Base-by-base conservation (phyloP, 2,113 vertebrate genomes). In the Peromyscus maniculatus region DNA sequence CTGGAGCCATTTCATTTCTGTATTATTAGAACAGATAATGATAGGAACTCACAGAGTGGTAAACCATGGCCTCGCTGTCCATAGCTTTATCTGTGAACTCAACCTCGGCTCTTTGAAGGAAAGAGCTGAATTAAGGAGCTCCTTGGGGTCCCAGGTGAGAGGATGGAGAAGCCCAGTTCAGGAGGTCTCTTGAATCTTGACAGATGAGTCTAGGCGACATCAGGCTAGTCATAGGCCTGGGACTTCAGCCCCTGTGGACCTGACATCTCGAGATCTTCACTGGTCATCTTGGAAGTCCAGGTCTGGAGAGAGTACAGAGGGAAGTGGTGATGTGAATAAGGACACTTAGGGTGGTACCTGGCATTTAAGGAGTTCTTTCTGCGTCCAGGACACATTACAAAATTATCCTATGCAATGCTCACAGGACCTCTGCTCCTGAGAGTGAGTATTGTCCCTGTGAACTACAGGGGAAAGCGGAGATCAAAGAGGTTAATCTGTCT, bases 401-500 rank as follows among this genome's bases (percentile, higher is more conserved):
- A 64, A 46, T 91, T 75, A 66, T 74, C 52, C 13, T 7, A 33
- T 26, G 88, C 28, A n/a, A 3, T 78, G 62, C 36, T 77, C 66
- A 10, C 28, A 7, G 0, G 26, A n/a, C 74, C 36, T 69, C 83
- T 72, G 11, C 59, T 8, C 55, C 17, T 8, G 86, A 88, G 69
- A 77, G 31, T 64, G 46, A 90, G 52, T 33, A 4, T 36, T 80
- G 13, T n/a, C 1, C 24, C 7, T 90, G 16, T 28, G 82, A 57
- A 31, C 36, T 57, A 36, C 11, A 43, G 69, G 83, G 13, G 28
- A 67, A 93, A 92, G 62, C 91, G 52, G n/a, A 87, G 19, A 36
- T 52, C 75, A 72, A 71, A 96, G 67, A 89, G 94, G 49, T 43
- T 49, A 46, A 89, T 64, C 87, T 26, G 67, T 59, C 90, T 96